phyloP scores from a whole-genome alignment of 2,888 invertebrate species.

The Tenthredo scrophulariae region DNA sequence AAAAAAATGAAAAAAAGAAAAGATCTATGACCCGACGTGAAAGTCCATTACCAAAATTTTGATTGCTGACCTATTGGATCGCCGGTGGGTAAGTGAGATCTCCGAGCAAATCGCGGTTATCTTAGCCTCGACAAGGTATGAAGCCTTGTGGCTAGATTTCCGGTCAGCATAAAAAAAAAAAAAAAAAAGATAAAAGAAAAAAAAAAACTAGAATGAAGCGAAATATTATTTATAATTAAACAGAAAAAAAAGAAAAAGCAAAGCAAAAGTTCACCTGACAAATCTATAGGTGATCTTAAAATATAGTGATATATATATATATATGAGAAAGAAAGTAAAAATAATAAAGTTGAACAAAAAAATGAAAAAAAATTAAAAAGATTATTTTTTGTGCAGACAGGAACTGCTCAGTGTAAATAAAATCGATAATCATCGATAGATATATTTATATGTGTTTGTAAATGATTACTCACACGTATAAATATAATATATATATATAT shows the following conservation, averaged over 20 bases:
- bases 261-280: constrained; percentile 31
- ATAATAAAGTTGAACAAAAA: background rate
- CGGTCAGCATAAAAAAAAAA: constrained; percentile 27
- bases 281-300: constrained; percentile 23
- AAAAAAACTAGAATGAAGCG: background rate
- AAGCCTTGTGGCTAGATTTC: constrained; percentile 60
- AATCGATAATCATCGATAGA: constrained; percentile 19
- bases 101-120: constrained; percentile 38
- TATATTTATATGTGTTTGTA: constrained; percentile 22
- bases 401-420: constrained; percentile 46
- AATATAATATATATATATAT: background rate
- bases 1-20: background rate
- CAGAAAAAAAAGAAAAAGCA: background rate
- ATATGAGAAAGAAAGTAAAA: background rate
- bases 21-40: constrained; percentile 34
- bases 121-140: constrained; percentile 60
- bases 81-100: constrained; percentile 46
- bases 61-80: constrained; percentile 31
- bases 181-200: background rate
- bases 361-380: background rate
- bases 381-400: constrained; percentile 35
- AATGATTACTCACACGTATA: constrained; percentile 4
- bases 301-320: constrained; percentile 38
- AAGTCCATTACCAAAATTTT: constrained; percentile 37
- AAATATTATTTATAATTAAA: constrained; percentile 30